These are phyloP conservation scores for Spilogale gracilis DNA, from an alignment of 2,113 vertebrate genomes.

Conservation along the genomic window DNA sequence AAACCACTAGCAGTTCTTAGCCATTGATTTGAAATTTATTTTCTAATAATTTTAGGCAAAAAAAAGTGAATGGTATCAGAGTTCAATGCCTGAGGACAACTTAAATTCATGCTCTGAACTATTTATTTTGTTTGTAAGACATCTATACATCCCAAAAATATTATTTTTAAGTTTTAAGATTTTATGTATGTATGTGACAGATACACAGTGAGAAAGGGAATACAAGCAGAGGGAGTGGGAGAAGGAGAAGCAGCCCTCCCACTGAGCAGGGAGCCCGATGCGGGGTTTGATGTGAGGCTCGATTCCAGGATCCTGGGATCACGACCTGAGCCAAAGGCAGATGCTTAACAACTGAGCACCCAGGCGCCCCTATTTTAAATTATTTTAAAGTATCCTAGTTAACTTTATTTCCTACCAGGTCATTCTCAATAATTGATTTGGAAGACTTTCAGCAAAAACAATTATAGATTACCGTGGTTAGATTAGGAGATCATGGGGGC, in stretches of 20 bases:
- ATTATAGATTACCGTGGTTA: background rate
- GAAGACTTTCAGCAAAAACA: slow-evolving; percentile 16
- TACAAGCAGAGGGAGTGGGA: too few species aligned
- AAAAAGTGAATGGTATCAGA: background rate
- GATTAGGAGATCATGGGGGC: too few species aligned
- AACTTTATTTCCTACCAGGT: background rate
- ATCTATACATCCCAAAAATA: background rate
- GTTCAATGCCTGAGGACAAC: background rate
- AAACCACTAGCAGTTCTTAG: background rate
- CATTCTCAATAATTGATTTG: background rate
- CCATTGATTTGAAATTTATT: background rate
- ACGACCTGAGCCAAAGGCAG: too few species aligned
- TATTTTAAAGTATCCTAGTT: slow-evolving; percentile 1
- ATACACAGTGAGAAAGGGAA: too few species aligned
- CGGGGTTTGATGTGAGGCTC: too few species aligned
- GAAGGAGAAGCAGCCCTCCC: too few species aligned
- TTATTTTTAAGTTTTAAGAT: too few species aligned
- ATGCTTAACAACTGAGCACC: too few species aligned
- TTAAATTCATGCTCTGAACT: background rate
- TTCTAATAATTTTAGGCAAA: background rate
- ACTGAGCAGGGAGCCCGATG: too few species aligned
- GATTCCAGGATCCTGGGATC: too few species aligned
- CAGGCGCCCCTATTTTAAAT: background rate
- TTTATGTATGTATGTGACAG: too few species aligned
- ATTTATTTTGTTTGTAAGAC: slow-evolving; percentile 4